Percentiles rank a stretch among this genome's conserved stretches.
These are phyloP conservation scores for Phengaris arion DNA, from an alignment of 2,888 invertebrate genomes.

Conservation along the genomic window DNA sequence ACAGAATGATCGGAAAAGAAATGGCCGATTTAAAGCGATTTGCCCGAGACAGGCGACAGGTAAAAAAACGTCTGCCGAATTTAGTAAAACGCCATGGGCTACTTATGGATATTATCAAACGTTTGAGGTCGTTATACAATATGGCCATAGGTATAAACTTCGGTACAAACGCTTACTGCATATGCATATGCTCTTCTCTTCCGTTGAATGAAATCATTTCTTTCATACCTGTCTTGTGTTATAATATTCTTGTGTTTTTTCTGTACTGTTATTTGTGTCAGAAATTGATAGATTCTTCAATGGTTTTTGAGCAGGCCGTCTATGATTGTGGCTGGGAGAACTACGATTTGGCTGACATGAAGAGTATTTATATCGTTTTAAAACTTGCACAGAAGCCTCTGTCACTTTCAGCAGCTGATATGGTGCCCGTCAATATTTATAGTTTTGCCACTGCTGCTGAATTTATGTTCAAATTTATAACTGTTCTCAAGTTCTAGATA, in stretches of 20 bases:
- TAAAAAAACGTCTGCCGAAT: background rate
- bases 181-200: conserved; percentile 22
- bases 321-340: conserved; percentile 26
- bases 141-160: conserved; percentile 44
- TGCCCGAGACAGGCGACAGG: background rate
- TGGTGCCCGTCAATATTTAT: conserved; percentile 18
- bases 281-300: conserved; percentile 5
- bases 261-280: conserved; percentile 26
- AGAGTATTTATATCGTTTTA: conserved; percentile 18
- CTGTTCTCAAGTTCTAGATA: conserved; percentile 16
- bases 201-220: conserved; percentile 5
- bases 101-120: conserved; percentile 49
- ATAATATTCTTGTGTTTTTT: conserved; percentile 16
- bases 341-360: conserved; percentile 19
- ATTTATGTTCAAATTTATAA: conserved; percentile 24
- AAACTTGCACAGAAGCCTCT: conserved; percentile 15
- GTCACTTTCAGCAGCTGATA: background rate
- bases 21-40: background rate
- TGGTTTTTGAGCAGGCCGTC: conserved; percentile 4
- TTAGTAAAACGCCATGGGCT: conserved; percentile 53
- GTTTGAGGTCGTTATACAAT: conserved; percentile 55
- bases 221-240: conserved; percentile 2
- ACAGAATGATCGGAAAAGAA: conserved; percentile 37
- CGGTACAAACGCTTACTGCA: conserved; percentile 35
- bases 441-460: background rate